These are phyloP conservation scores for Scatophagus argus DNA, from an alignment of 2,113 vertebrate genomes.

Conservation along the genomic window DNA sequence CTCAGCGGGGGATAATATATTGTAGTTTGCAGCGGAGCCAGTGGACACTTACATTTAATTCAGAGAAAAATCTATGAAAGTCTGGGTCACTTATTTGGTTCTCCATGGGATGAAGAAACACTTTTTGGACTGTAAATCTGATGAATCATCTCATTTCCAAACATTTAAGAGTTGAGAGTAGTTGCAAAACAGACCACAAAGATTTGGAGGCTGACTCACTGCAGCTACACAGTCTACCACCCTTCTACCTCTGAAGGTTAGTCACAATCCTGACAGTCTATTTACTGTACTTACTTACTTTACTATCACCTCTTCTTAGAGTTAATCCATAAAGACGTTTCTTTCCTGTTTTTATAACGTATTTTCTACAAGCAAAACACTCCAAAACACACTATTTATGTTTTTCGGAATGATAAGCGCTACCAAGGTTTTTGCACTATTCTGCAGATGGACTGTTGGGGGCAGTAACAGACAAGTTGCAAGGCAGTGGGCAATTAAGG, in stretches of 20 bases:
- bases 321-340: too few relatives aligned
- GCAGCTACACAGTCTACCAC: background rate
- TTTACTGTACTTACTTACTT: background rate
- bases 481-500: too few relatives aligned
- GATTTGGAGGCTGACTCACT: conserved; percentile 10
- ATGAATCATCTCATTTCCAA: background rate
- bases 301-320: background rate
- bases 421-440: too few relatives aligned
- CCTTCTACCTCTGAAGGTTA: background rate
- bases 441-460: too few relatives aligned
- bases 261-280: background rate
- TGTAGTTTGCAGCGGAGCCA: conserved; percentile 28
- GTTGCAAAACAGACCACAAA: background rate
- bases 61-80: conserved; percentile 29
- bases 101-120: background rate
- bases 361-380: too few relatives aligned
- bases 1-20: conserved; percentile 46
- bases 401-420: too few relatives aligned
- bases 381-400: too few relatives aligned
- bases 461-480: too few relatives aligned
- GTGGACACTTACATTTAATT: conserved; percentile 43
- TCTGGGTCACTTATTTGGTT: background rate
- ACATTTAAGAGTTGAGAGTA: background rate
- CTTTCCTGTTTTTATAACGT: too few relatives aligned
- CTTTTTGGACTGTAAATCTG: background rate